Conservation (phyloP, 2,113 vertebrate genomes). For the Thamnophis sirtalis region DNA sequence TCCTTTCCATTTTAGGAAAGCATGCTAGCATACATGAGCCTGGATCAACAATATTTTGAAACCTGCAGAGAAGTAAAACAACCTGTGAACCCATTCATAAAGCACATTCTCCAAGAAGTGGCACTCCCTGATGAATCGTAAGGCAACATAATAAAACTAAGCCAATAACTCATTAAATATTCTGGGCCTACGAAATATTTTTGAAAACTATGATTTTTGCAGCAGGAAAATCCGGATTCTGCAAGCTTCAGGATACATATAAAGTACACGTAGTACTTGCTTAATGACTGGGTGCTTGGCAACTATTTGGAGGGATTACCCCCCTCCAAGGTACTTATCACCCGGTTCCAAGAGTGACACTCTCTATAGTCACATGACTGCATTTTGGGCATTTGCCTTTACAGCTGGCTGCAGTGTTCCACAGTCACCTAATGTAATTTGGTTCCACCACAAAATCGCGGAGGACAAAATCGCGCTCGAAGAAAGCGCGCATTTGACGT, state of each 20-base stretch:
- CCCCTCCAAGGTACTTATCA: background rate
- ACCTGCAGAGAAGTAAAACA: slow-evolving; percentile 62
- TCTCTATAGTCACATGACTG: background rate
- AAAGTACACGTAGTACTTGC: background rate
- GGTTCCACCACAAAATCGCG: no score
- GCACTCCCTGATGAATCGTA: slow-evolving; percentile 53
- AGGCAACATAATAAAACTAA: slow-evolving; percentile 43
- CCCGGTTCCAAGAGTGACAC: background rate
- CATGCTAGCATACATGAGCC: slow-evolving; percentile 26
- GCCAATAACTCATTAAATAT: background rate
- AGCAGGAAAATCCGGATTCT: background rate
- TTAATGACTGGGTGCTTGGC: background rate
- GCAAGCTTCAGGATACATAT: background rate
- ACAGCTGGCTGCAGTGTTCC: background rate
- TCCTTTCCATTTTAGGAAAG: background rate
- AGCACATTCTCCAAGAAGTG: slow-evolving; percentile 52
- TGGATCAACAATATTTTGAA: slow-evolving; percentile 55
- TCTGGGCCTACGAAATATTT: background rate
- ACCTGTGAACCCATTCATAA: slow-evolving; percentile 66
- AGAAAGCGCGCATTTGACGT: no score
- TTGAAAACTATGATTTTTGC: background rate
- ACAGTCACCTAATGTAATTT: background rate
- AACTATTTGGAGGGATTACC: background rate
- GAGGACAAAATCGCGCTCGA: no score
- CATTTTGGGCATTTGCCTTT: background rate